Evolutionary conservation across 2,113 vertebrate species (phyloP).

Genomic region (Rhinogobius similis): DNA sequence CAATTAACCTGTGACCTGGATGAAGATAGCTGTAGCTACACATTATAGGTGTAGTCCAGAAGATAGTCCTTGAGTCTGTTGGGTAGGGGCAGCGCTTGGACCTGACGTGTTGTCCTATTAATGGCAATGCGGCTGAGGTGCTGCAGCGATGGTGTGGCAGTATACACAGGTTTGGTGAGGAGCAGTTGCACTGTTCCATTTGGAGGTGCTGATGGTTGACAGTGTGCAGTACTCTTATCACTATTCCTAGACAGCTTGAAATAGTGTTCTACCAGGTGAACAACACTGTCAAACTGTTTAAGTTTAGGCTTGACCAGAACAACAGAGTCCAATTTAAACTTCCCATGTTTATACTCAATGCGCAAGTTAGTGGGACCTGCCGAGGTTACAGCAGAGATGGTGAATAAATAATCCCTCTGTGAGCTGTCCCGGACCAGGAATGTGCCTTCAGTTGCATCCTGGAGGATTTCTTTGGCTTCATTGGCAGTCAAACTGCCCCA

Average conservation of each 20-base stretch:
- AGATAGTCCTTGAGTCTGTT: slow-evolving; percentile 92
- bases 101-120: slow-evolving; percentile 83
- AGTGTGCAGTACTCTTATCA: slow-evolving; percentile 54
- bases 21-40: slow-evolving; percentile 67
- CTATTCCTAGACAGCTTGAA: slow-evolving; percentile 86
- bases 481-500: slow-evolving; percentile 93
- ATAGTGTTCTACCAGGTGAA: slow-evolving; percentile 94
- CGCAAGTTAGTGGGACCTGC: slow-evolving; percentile 94
- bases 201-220: slow-evolving; percentile 70
- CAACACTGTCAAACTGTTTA: slow-evolving; percentile 94
- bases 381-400: slow-evolving; percentile 94
- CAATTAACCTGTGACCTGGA: not conserved
- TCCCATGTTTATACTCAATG: slow-evolving; percentile 91
- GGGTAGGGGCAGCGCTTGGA: slow-evolving; percentile 89
- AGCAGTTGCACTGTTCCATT: slow-evolving; percentile 93
- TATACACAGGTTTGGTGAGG: slow-evolving; percentile 90
- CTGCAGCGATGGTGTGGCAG: slow-evolving; percentile 82
- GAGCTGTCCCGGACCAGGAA: slow-evolving; percentile 95
- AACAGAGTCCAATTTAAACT: slow-evolving; percentile 96
- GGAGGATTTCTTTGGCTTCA: slow-evolving; percentile 92
- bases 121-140: slow-evolving; percentile 91
- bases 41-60: slow-evolving; percentile 89
- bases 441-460: slow-evolving; percentile 88
- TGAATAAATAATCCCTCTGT: slow-evolving; percentile 92
- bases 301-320: slow-evolving; percentile 91